Percentiles rank a stretch among this genome's conserved stretches.
These are phyloP conservation scores for Mungos mungo DNA, from an alignment of 2,113 vertebrate genomes.

Conservation along the genomic window DNA sequence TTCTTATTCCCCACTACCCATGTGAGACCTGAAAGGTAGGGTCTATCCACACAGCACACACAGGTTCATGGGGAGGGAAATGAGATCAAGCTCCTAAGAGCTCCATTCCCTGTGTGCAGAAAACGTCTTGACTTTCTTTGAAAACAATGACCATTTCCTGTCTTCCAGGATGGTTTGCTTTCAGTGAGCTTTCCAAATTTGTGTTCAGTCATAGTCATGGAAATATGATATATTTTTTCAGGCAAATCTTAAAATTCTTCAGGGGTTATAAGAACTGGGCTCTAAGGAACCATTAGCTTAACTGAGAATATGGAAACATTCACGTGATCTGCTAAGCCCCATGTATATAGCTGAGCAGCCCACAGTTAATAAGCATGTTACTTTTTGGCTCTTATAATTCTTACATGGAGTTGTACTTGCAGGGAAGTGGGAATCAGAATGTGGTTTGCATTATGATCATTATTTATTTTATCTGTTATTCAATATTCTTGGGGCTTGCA, in stretches of 20 bases:
- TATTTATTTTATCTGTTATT: constrained; percentile 81
- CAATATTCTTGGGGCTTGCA: constrained; percentile 70
- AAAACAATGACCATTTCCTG: constrained; percentile 74
- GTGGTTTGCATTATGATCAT: constrained; percentile 78
- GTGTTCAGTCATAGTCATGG: constrained; percentile 69
- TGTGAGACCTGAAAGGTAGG: not conserved
- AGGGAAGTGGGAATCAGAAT: constrained; percentile 72
- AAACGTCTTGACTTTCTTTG: constrained; percentile 54
- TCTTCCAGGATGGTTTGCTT: constrained; percentile 61
- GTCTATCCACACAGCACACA: not conserved
- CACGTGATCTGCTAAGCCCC: constrained; percentile 62
- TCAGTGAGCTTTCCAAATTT: constrained; percentile 64
- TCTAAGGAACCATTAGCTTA: constrained; percentile 72
- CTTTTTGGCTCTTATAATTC: constrained; percentile 71
- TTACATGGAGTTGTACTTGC: constrained; percentile 57
- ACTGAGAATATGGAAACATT: constrained; percentile 64
- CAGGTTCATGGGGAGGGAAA: not conserved
- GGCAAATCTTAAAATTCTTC: constrained; percentile 73
- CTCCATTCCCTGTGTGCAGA: constrained; percentile 47
- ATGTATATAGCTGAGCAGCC: constrained; percentile 53
- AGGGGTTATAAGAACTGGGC: constrained; percentile 59
- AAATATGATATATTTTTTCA: constrained; percentile 77
- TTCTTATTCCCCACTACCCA: not conserved
- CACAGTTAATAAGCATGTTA: constrained; percentile 77
- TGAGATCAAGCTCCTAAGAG: not conserved